Base-by-base conservation (phyloP, 2,888 invertebrate species). In the Morpho achilles region DNA sequence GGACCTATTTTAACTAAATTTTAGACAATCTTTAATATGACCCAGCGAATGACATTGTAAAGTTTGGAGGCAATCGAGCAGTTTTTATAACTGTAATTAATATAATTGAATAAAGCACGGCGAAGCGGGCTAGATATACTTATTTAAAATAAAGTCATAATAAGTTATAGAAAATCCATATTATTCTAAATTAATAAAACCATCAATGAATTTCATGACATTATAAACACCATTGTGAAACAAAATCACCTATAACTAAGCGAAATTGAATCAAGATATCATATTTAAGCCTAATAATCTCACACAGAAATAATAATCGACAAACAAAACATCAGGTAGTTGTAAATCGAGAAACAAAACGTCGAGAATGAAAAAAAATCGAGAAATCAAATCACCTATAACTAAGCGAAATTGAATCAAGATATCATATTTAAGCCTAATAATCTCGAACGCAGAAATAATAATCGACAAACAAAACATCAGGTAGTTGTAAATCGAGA, bases 261-360 rank as follows among this genome's bases (percentile, higher is more conserved):
- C 50, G 59, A 64, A 65, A 64, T 65, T 63, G 58, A 61, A 64
- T 62, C 60, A 16, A 58, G 59, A 50, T 46, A 53, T 60, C 58
- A 62, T 59, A 54, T 65, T 63, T 59, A 66, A 59, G 56, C 57
- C 63, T 60, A 55, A 67, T 64, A 67, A 67, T 67, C 59, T 55
- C 54, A 56, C 39, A 57, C 47, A 60, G 22, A 48, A 54, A 54
- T 46, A 41, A 54, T 59, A 62, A 59, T 59, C 47, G 50, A 53
- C 9, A 48, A 56, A 59, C 54, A 48, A 42, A 48, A 47, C 23
- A 47, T 41, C 41, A 41, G 47, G 23, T 50, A 58, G 44, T 39
- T 53, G 9, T 52, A 61, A 61, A 58, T 56, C 44, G 54, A 51
- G 32, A 41, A 41, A 57, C 54, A 48, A 44, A 49, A 55, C 16